Evolutionary conservation across 2,797 vertebrate genomes (phyloP), one percentile per base, ranked within the genome.

Genomic region (Tokudaia muenninki): DNA sequence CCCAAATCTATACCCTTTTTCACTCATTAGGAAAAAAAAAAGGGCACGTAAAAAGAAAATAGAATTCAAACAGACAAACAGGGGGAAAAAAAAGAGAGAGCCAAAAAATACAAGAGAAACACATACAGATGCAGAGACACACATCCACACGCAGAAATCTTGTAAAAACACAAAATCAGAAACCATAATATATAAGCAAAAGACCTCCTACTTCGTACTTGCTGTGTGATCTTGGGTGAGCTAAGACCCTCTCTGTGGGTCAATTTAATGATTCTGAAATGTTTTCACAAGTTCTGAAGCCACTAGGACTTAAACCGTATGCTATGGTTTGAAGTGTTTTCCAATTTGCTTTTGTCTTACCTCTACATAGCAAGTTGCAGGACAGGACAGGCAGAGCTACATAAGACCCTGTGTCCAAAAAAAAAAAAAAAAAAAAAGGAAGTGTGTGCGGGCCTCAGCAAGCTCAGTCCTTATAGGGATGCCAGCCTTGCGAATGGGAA

Each of bases 321-420:
- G 50, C 50, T 52, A 10, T 52, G 50, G 11, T 52, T 52, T 52
- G 11, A 52, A n/a, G 78, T 55, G 22, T 0, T 21, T 93, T 81
- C 55, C 44, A 57, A 65, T 63, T 93, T 95, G 57, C 82, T 79
- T 79, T 6, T 93, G 81, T 91, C 77, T 94, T 94, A 47, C 74
- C 52, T 34, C 29, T 65, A 7, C 5, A 34, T 34, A 34, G 82
- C 29, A 47, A 65, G 41, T 47, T 34, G 59, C 83, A 86, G 29
- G 44, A 31, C 83, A 86, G 83, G 29, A 31, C 83, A 67, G 83
- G 29, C 6, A 34, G 61, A 50, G 61, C 29, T 50, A 86, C 41
- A 50, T n/a, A 86, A 67, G 44, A 65, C 44, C 61, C 29, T 67
- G 44, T 50, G 41, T 84, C 29, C 47, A 65, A 61, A 5, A 21